Evolutionary conservation across 1,140 invertebrate genomes (phyloP).

Genomic region (Neuroterus valhalla): DNA sequence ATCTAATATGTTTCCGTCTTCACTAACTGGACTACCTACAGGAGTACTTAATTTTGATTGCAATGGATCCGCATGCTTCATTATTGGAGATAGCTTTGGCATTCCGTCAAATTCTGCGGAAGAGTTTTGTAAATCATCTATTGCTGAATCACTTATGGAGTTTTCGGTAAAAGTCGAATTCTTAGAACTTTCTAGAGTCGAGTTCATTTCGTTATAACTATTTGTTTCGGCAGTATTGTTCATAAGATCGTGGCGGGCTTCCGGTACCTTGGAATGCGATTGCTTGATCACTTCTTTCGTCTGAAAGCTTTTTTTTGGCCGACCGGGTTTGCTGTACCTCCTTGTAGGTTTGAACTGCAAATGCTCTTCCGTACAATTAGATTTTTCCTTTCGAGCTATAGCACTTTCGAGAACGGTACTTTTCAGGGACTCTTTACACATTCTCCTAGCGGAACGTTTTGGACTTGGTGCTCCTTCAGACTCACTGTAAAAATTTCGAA

Average conservation of each 20-base stretch:
- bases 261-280: not conserved
- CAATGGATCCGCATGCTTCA: slow-evolving; percentile 60
- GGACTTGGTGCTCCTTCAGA: slow-evolving; percentile 65
- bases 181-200: slow-evolving; percentile 53
- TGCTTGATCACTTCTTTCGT: slow-evolving; percentile 42
- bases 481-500: slow-evolving; percentile 61
- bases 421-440: slow-evolving; percentile 71
- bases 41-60: slow-evolving; percentile 60
- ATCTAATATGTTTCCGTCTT: slow-evolving; percentile 57
- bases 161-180: slow-evolving; percentile 41
- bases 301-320: slow-evolving; percentile 62
- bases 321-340: slow-evolving; percentile 68
- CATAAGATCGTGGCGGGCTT: not conserved
- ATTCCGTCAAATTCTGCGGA: slow-evolving; percentile 69
- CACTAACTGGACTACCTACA: slow-evolving; percentile 54
- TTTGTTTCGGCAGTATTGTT: slow-evolving; percentile 42
- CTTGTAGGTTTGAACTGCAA: slow-evolving; percentile 64
- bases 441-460: slow-evolving; percentile 71
- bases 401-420: slow-evolving; percentile 73
- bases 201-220: slow-evolving; percentile 49
- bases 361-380: slow-evolving; percentile 70
- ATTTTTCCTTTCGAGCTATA: slow-evolving; percentile 75
- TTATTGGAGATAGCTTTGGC: slow-evolving; percentile 72
- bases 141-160: slow-evolving; percentile 40
- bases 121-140: slow-evolving; percentile 57